These are phyloP conservation scores for Vultur gryphus DNA, from an alignment of 2,797 vertebrate species.

Conservation along the genomic window DNA sequence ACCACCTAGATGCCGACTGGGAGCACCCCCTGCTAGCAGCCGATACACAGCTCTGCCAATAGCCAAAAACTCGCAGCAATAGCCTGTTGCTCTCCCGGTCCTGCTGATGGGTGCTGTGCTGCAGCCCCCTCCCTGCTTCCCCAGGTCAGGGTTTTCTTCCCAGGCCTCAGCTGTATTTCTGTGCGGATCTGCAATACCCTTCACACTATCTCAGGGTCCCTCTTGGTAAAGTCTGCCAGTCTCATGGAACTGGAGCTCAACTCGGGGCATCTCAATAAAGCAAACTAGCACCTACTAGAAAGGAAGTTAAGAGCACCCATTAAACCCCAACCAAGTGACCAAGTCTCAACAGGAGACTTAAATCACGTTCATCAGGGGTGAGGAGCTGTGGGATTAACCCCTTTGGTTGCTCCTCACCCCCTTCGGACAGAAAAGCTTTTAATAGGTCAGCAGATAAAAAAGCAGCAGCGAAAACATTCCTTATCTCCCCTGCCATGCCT, in stretches of 20 bases:
- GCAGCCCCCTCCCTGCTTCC: neutral
- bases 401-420: neutral
- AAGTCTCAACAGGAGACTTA: neutral
- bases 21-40: neutral
- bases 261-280: neutral
- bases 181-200: neutral
- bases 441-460: constrained; percentile 56
- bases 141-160: neutral
- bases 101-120: neutral
- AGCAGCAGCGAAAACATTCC: constrained; percentile 48
- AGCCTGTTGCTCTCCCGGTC: neutral
- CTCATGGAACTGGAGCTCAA: neutral
- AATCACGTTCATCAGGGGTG: constrained; percentile 10
- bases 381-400: constrained; percentile 50
- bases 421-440: constrained; percentile 53
- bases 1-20: rapidly evolving
- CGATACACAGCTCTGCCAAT: neutral
- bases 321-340: neutral
- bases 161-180: neutral
- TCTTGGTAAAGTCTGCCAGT: neutral
- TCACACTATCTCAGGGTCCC: neutral
- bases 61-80: neutral
- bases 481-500: constrained; percentile 64
- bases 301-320: neutral
- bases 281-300: neutral